phyloP scores from a whole-genome alignment of 2,888 invertebrate genomes.

The Drosophila tanythrix region DNA sequence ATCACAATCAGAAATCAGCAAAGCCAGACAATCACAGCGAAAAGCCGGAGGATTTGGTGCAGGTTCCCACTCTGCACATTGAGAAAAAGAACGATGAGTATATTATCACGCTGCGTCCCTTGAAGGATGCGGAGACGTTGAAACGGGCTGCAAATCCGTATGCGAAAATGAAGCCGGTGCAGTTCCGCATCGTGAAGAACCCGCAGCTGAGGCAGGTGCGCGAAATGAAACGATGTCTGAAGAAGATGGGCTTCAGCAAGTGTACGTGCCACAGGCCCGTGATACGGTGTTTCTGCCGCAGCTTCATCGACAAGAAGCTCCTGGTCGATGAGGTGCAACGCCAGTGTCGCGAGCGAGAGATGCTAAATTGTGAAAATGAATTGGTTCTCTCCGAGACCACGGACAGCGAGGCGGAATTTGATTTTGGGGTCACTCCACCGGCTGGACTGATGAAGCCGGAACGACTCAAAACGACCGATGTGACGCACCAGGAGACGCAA shows the following conservation, averaged over 20 bases:
- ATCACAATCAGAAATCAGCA: conserved; percentile 44
- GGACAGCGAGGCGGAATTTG: conserved; percentile 87
- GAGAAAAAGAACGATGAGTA: conserved; percentile 89
- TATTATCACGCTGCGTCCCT: conserved; percentile 88
- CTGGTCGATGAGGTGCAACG: conserved; percentile 86
- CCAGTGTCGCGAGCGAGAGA: conserved; percentile 79
- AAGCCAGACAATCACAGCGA: conserved; percentile 84
- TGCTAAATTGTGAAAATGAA: conserved; percentile 64
- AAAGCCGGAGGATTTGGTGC: conserved; percentile 60
- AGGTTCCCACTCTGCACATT: conserved; percentile 88
- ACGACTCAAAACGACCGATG: conserved; percentile 85
- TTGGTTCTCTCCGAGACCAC: conserved; percentile 82
- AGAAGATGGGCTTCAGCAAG: conserved; percentile 86
- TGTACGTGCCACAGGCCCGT: conserved; percentile 86
- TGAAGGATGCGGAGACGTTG: conserved; percentile 87
- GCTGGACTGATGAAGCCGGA: conserved; percentile 88
- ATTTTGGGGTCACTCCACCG: conserved; percentile 90
- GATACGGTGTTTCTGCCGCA: conserved; percentile 79
- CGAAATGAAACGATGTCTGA: conserved; percentile 86
- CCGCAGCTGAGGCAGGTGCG: conserved; percentile 85
- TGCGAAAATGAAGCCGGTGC: conserved; percentile 88
- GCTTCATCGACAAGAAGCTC: conserved; percentile 85
- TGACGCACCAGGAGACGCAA: conserved; percentile 87
- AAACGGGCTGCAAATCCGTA: conserved; percentile 88
- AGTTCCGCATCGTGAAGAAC: conserved; percentile 89